A percentile compares a stretch with the other conserved stretches of the same genome.
These are phyloP conservation scores for Gymnocypris eckloni DNA, from an alignment of 2,797 vertebrate genomes.

Conservation along the genomic window DNA sequence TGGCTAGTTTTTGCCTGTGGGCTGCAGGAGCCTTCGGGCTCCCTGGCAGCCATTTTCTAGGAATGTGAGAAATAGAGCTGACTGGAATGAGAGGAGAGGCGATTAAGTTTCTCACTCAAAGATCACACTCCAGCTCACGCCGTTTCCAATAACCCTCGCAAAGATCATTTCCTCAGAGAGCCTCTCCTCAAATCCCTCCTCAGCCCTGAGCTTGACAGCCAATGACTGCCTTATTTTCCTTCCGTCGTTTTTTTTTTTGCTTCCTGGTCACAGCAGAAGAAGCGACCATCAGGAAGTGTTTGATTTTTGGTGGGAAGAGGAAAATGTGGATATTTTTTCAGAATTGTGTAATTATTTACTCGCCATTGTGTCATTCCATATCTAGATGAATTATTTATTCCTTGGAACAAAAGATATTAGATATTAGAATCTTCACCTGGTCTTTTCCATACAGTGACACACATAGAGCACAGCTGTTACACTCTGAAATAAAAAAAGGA, in stretches of 20 bases:
- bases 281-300: slow-evolving; percentile 61
- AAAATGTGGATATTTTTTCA: neutral
- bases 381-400: neutral
- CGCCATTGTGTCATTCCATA: neutral
- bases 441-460: neutral
- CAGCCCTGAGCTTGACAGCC: slow-evolving; percentile 45
- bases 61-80: slow-evolving; percentile 55
- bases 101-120: slow-evolving; percentile 60
- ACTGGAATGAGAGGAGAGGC: slow-evolving; percentile 57
- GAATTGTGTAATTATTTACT: neutral
- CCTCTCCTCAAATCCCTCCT: slow-evolving; percentile 56
- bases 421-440: neutral
- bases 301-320: slow-evolving; percentile 58
- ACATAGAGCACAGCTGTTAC: neutral
- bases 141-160: slow-evolving; percentile 56
- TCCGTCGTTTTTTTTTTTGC: neutral
- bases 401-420: neutral
- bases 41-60: slow-evolving; percentile 64
- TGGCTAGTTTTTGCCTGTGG: slow-evolving; percentile 46
- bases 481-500: too few relatives aligned
- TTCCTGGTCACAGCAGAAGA: slow-evolving; percentile 21
- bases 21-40: slow-evolving; percentile 46
- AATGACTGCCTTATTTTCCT: slow-evolving; percentile 39
- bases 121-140: slow-evolving; percentile 55
- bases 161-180: slow-evolving; percentile 58